These are phyloP conservation scores for Cyclophora punctaria DNA, from an alignment of 2,888 invertebrate genomes.

Conservation along the genomic window DNA sequence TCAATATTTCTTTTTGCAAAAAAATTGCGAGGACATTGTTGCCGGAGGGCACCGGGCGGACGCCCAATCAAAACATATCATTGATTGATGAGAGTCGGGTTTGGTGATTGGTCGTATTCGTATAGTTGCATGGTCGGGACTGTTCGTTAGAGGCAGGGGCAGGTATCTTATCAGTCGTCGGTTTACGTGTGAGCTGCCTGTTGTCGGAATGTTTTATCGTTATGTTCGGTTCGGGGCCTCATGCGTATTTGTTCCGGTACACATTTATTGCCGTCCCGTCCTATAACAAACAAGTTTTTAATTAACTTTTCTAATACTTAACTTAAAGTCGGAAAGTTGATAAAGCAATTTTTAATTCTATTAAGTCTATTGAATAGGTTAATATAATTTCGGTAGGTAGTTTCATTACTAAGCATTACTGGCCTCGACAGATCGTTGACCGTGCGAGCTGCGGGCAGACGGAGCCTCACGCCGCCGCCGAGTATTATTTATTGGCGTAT, in stretches of 20 bases:
- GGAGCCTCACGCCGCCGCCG: conserved; percentile 34
- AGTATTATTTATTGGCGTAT: conserved; percentile 34
- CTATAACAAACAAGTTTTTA: conserved; percentile 3
- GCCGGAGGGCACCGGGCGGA: conserved; percentile 1
- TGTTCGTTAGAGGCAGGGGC: conserved; percentile 16
- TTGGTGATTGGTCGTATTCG: neutral
- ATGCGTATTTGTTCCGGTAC: conserved; percentile 35
- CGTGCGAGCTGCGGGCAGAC: conserved; percentile 58
- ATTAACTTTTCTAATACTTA: neutral
- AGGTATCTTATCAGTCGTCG: conserved; percentile 28
- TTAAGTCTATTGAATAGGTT: neutral
- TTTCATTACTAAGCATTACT: conserved; percentile 16
- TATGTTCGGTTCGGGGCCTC: conserved; percentile 18
- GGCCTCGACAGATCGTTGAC: conserved; percentile 68
- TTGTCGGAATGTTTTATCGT: conserved; percentile 4
- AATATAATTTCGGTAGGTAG: conserved; percentile 9
- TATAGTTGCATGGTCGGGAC: conserved; percentile 1
- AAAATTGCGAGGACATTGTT: conserved; percentile 3
- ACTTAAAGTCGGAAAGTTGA: neutral
- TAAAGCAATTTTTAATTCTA: neutral
- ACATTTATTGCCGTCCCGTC: conserved; percentile 22
- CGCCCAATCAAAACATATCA: conserved; percentile 4
- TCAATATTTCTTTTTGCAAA: conserved; percentile 19
- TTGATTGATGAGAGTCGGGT: conserved; percentile 7
- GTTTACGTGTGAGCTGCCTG: conserved; percentile 19